Evolutionary conservation across 2,888 invertebrate species (phyloP).

Genomic region (Megastigmus dorsalis): DNA sequence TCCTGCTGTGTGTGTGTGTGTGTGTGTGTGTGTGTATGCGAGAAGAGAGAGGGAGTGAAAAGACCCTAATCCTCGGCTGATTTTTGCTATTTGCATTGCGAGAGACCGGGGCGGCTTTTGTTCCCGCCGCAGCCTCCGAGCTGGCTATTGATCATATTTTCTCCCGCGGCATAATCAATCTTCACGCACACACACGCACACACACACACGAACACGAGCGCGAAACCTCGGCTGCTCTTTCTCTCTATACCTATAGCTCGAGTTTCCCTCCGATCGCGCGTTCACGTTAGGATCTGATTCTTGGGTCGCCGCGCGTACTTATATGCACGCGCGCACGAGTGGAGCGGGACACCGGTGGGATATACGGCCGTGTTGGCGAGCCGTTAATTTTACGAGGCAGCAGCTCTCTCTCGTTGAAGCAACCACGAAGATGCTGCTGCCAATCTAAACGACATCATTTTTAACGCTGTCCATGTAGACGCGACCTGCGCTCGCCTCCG

Average conservation of each 20-base stretch:
- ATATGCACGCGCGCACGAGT: conserved; percentile 51
- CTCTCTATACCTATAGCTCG: conserved; percentile 1
- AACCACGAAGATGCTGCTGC: background rate
- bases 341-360: conserved; percentile 60
- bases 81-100: conserved; percentile 72
- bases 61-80: conserved; percentile 63
- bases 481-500: no score
- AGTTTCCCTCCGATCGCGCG: conserved; percentile 17
- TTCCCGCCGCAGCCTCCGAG: no score
- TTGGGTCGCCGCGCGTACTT: conserved; percentile 48
- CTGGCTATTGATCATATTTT: conserved; percentile 74
- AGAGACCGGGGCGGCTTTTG: conserved; percentile 62
- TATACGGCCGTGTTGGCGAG: conserved; percentile 70
- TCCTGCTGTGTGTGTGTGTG: no score
- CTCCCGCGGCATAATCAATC: conserved; percentile 73
- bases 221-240: conserved; percentile 20
- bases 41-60: conserved; percentile 38
- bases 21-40: conserved; percentile 9
- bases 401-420: no score
- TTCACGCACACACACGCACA: conserved; percentile 67
- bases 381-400: conserved; percentile 71
- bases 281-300: conserved; percentile 49
- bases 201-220: conserved; percentile 37
- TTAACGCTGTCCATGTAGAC: no score
- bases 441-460: background rate